These are phyloP conservation scores for Megamerina dolium DNA, from an alignment of 2,888 invertebrate species.

Conservation along the genomic window DNA sequence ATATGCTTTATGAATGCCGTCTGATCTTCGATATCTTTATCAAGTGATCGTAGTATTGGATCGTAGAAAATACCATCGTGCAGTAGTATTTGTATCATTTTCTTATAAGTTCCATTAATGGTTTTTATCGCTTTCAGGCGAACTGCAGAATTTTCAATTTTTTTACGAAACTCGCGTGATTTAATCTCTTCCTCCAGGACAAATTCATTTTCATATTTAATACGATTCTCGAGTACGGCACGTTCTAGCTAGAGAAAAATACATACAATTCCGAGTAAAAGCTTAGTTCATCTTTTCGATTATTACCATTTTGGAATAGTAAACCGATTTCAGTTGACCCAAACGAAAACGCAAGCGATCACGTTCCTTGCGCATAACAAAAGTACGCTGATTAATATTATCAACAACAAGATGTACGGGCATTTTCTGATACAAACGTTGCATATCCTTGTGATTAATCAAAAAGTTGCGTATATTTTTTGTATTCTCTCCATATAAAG, in stretches of 20 bases:
- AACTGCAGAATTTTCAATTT: slow-evolving; percentile 43
- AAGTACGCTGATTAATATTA: slow-evolving; percentile 45
- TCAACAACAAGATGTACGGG: slow-evolving; percentile 41
- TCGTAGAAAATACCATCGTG: slow-evolving; percentile 47
- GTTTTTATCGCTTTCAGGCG: slow-evolving; percentile 42
- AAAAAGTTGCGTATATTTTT: slow-evolving; percentile 39
- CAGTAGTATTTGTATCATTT: slow-evolving; percentile 38
- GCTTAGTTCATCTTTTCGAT: not conserved
- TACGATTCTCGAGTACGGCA: slow-evolving; percentile 37
- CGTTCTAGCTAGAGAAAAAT: slow-evolving; percentile 28
- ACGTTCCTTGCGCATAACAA: slow-evolving; percentile 43
- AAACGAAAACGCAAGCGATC: slow-evolving; percentile 39
- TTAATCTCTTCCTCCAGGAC: slow-evolving; percentile 38
- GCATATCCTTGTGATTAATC: slow-evolving; percentile 41
- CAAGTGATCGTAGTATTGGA: slow-evolving; percentile 42
- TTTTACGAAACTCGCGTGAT: slow-evolving; percentile 34
- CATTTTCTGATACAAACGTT: slow-evolving; percentile 43
- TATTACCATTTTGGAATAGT: slow-evolving; percentile 34
- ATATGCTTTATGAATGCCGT: slow-evolving; percentile 42
- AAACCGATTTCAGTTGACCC: slow-evolving; percentile 29
- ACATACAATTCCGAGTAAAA: not conserved
- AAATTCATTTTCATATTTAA: slow-evolving; percentile 41
- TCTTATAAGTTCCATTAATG: slow-evolving; percentile 40
- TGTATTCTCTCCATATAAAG: slow-evolving; percentile 32
- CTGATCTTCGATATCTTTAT: slow-evolving; percentile 45